Evolutionary conservation across 2,888 invertebrate species (phyloP), one percentile per base, ranked within the genome.

Genomic region (Thereva unica): DNA sequence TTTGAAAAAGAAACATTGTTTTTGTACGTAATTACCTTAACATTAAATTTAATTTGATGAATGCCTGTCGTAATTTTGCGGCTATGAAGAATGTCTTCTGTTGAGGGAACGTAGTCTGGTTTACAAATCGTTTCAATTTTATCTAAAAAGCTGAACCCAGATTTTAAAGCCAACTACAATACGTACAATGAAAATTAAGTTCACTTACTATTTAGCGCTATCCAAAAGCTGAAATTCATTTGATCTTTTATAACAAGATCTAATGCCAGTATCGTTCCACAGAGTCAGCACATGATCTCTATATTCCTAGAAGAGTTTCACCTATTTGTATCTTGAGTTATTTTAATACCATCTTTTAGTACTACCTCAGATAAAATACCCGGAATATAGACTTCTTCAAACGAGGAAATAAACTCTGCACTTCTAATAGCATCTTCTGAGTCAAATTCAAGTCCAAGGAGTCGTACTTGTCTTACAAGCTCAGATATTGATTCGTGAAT

Each of bases 211-310:
- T 84, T 90, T 89, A 6, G 92, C 89, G 75, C 91, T 90, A 74
- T 92, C 92, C 50, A 92, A 86, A 2, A 92, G 82, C 75, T 91
- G 91, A 75, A 89, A 92, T 77, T 91, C 90, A 76, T 89, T 89
- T 0, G 90, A 88, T 73, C 90, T 82, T 71, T 82, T 82, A 73
- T 86, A 91, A 71, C 89, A 87, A 73, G 88, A 84, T 74, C 87
- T 84, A 2, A 92, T 86, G 0, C 89, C 91, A 1, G 81, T 79
- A 77, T 93, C 92, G 4, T 80, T 80, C 92, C 92, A 92, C 1
- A 91, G 77, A 2, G 77, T 78, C 72, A 86, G 81, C 0, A 89
- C 87, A 73, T 87, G 84, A 71, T 89, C 86, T 74, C 86, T 89
- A 77, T 92, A 92, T 74, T 88, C 88, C 90, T 92, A 74, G 74